Evolutionary conservation across 2,113 vertebrate genomes (phyloP).

Genomic region (Chaetodon auriga): DNA sequence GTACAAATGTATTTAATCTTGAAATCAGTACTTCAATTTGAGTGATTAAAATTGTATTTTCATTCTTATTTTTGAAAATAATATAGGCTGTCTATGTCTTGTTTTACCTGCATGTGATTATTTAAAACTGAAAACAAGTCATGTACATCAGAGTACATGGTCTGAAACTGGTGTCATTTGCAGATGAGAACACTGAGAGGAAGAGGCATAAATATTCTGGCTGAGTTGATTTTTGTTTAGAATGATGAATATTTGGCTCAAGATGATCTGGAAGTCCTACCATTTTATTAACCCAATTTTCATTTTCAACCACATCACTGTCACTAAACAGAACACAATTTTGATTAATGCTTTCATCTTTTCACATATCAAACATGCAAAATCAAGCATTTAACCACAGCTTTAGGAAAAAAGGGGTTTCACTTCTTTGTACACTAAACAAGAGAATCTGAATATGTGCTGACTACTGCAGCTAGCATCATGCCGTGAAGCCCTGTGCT

Average conservation of each 20-base stretch:
- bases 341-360: conserved; percentile 53
- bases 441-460: conserved; percentile 26
- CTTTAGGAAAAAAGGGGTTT: conserved; percentile 43
- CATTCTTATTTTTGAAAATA: not conserved
- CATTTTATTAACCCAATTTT: conserved; percentile 24
- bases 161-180: conserved; percentile 2
- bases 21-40: not conserved
- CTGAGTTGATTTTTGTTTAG: not conserved
- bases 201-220: conserved; percentile 9
- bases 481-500: conserved; percentile 13
- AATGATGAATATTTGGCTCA: not conserved
- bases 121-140: not conserved
- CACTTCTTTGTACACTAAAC: conserved; percentile 55
- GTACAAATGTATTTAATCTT: not conserved
- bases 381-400: conserved; percentile 58
- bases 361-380: conserved; percentile 57
- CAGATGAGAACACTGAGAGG: conserved; percentile 9
- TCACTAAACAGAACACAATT: conserved; percentile 13
- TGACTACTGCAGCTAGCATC: not conserved
- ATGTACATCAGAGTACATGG: not conserved
- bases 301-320: conserved; percentile 70
- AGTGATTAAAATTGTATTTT: not conserved
- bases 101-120: not conserved
- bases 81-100: not conserved
- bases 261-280: conserved; percentile 4